Evolutionary conservation across 2,113 vertebrate species (phyloP), one percentile per base, ranked within the genome.

Genomic region (Tretioscincus oriximinensis): DNA sequence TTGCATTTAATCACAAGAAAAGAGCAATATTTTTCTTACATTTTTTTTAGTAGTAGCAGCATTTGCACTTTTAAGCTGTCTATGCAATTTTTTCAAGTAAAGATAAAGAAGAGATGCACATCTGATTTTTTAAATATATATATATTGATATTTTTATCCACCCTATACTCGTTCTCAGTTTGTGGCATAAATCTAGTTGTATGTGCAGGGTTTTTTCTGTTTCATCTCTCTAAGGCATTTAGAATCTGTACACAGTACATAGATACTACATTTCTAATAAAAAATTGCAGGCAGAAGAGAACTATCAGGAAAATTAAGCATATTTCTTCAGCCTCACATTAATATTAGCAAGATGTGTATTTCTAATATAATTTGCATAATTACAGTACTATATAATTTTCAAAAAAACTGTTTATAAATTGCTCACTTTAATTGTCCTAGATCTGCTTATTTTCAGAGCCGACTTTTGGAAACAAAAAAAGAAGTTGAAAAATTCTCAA

Each of bases 381-480:
- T 49, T 18, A 22, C 28, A 47, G 12, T 24, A 7, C 24, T 71
- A 61, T 45, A 22, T 41, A 35, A 16, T 22, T 31, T 49, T 69
- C 45, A 14, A 9, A 10, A 35, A 41, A 70, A 21, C 16, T 18
- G 45, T 73, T 73, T 2, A 26, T 18, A 66, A 72, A 81, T 63
- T 28, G 26, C 10, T 49, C 14, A 31, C 11, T 31, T 60, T n/a
- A 41, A 41, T 41, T 75, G n/a, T 54, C 51, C 45, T 5, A 84
- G 65, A 22, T 70, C 18, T 64, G 60, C 66, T 88, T 76, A 0
- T 92, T 76, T 89, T 78, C 80, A 99, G 98, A 96, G 91, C 78
- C 98, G 97, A 91, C 91, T 99, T 90, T 90, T 99, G 82, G 97
- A 98, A 89, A 97, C 98, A 1, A 99, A 99, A 93, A 98, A 97